phyloP scores from a whole-genome alignment of 2,113 vertebrate species.

The Sturnira hondurensis region DNA sequence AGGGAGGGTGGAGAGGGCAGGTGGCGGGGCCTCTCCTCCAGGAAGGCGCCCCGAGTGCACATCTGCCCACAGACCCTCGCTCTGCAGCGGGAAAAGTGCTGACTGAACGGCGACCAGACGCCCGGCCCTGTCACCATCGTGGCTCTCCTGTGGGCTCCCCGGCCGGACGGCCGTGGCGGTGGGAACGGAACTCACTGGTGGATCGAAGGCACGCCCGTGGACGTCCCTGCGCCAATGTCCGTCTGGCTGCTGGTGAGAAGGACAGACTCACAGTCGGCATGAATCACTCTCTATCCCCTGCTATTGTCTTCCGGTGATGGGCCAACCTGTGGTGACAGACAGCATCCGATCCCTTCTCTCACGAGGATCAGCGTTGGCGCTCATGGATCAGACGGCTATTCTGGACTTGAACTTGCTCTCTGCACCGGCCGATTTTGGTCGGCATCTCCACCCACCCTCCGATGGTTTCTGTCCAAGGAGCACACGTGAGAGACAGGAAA shows the following conservation, averaged over 20 bases:
- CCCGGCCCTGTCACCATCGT: no score
- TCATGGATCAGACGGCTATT: background rate
- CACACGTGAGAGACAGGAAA: background rate
- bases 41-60: background rate
- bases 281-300: background rate
- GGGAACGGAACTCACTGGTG: background rate
- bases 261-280: fast-evolving
- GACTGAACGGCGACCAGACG: no score
- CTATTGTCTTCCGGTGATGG: background rate
- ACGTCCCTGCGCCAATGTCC: background rate
- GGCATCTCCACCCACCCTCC: background rate
- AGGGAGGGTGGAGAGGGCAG: background rate
- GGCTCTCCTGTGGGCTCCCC: background rate
- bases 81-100: background rate
- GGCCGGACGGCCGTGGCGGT: background rate
- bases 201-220: background rate
- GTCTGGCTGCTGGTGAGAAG: background rate
- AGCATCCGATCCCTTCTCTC: background rate
- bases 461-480: background rate
- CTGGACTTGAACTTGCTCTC: background rate
- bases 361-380: background rate
- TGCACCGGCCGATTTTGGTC: background rate
- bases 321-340: background rate
- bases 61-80: background rate
- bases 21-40: background rate